A percentile compares a stretch with the other conserved stretches of the same genome.
phyloP scores from a whole-genome alignment of 2,888 invertebrate species.

The Electrophaes corylata region DNA sequence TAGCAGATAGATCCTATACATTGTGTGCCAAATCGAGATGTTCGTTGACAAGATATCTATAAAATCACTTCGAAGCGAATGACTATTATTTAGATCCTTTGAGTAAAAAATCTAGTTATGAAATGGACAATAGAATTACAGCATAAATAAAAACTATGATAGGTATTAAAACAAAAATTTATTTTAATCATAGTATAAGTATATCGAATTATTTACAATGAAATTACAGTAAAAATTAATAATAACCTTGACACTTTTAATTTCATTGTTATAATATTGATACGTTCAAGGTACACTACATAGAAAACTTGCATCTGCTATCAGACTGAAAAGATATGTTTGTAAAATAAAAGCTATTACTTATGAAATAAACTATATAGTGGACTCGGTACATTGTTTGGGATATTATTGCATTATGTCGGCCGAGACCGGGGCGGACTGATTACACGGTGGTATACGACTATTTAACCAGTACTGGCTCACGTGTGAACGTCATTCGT shows the following conservation, averaged over 20 bases:
- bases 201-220: slow-evolving; percentile 83
- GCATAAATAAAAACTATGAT: slow-evolving; percentile 35
- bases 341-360: slow-evolving; percentile 74
- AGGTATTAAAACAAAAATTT: slow-evolving; percentile 82
- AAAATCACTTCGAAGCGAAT: too few relatives aligned
- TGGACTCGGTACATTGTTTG: slow-evolving; percentile 75
- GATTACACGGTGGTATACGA: too few relatives aligned
- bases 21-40: too few relatives aligned
- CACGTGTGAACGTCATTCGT: neutral
- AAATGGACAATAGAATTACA: too few relatives aligned
- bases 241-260: slow-evolving; percentile 70
- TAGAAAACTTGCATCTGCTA: slow-evolving; percentile 81
- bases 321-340: slow-evolving; percentile 81
- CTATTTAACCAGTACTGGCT: neutral
- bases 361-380: slow-evolving; percentile 76
- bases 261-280: slow-evolving; percentile 81
- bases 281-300: slow-evolving; percentile 79
- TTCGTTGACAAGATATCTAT: too few relatives aligned
- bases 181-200: slow-evolving; percentile 78
- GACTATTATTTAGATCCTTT: too few relatives aligned
- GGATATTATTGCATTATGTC: slow-evolving; percentile 59
- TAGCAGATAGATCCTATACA: too few relatives aligned
- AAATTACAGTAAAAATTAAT: slow-evolving; percentile 71
- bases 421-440: slow-evolving; percentile 30
- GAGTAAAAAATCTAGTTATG: too few relatives aligned